A percentile compares a stretch with the other conserved stretches of the same genome.
Evolutionary conservation across 2,113 vertebrate genomes (phyloP).

Genomic region (Eulemur macaco): DNA sequence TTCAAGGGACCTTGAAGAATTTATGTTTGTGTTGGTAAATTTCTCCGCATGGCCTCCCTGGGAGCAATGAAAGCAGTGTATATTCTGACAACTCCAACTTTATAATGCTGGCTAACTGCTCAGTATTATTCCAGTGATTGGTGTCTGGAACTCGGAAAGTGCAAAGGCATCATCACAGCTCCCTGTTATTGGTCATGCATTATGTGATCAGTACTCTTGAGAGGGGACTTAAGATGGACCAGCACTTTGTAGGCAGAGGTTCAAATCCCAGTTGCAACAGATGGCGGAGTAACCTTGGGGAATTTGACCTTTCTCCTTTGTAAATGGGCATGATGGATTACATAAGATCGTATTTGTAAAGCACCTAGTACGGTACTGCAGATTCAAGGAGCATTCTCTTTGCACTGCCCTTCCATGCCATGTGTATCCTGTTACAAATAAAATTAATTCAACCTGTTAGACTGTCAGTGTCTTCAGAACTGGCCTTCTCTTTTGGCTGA

Average conservation of each 20-base stretch:
- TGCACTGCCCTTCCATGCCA: not conserved
- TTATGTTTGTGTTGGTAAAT: conserved; percentile 6
- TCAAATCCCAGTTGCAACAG: not conserved
- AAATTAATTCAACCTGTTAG: conserved; percentile 51
- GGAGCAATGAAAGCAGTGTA: not conserved
- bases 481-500: conserved; percentile 23
- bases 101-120: not conserved
- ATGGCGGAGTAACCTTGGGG: not conserved
- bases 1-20: not conserved
- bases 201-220: not conserved
- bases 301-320: not conserved
- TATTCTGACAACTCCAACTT: not conserved
- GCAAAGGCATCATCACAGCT: not conserved
- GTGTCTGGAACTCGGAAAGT: not conserved
- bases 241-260: not conserved
- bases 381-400: not conserved
- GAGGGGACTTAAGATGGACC: not conserved
- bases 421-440: not conserved
- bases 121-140: not conserved
- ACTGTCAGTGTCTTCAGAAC: not conserved
- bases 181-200: not conserved
- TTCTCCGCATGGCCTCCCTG: not conserved
- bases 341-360: not conserved
- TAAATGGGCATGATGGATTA: not conserved
- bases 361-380: not conserved